Percentiles rank a stretch among this genome's conserved stretches.
Evolutionary conservation across 1,140 invertebrate species (phyloP).

Genomic region (Megathymus violae): DNA sequence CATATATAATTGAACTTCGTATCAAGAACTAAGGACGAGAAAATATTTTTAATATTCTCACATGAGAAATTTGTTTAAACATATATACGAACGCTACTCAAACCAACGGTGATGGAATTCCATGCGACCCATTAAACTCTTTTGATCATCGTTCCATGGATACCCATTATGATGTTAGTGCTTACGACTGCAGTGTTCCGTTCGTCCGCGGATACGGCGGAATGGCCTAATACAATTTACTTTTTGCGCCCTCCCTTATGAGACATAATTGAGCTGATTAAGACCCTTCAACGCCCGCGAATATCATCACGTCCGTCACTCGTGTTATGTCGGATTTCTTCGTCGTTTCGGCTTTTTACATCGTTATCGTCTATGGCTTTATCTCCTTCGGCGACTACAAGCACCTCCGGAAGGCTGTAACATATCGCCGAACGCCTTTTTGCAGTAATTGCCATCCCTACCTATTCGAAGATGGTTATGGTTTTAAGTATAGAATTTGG

Average conservation of each 20-base stretch:
- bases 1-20: too few species aligned
- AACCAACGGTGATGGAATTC: too few species aligned
- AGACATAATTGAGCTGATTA: constrained; percentile 36
- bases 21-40: too few species aligned
- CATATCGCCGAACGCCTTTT: constrained; percentile 10
- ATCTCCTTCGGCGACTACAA: too few species aligned
- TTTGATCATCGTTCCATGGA: too few species aligned
- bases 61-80: too few species aligned
- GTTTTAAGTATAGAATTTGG: constrained; percentile 15
- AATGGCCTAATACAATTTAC: constrained; percentile 32
- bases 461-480: constrained; percentile 8
- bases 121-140: too few species aligned
- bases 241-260: constrained; percentile 30
- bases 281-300: constrained; percentile 27
- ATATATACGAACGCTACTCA: too few species aligned
- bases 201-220: constrained; percentile 3
- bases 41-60: too few species aligned
- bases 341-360: constrained; percentile 12
- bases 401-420: too few species aligned
- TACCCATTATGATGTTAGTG: too few species aligned
- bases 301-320: constrained; percentile 28
- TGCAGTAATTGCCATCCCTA: constrained; percentile 12
- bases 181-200: not conserved
- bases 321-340: constrained; percentile 28
- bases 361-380: constrained; percentile 30